Percentiles rank a stretch among this genome's conserved stretches.
These are phyloP conservation scores for Montipora capitata DNA, from an alignment of 92 coral and sea anemone genomes.

Conservation along the genomic window DNA sequence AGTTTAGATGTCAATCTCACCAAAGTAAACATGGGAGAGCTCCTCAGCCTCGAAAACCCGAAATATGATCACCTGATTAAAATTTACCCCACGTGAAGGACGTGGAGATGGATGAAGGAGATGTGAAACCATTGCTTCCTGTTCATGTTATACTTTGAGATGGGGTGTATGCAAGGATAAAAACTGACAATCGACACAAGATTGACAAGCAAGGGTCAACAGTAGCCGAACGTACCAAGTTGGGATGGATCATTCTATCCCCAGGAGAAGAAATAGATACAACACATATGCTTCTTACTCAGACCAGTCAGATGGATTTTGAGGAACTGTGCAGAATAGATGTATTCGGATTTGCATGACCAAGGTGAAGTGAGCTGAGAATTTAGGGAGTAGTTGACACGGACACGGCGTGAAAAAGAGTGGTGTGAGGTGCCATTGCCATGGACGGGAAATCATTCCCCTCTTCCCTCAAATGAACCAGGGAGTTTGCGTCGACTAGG, in stretches of 20 bases:
- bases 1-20: not conserved
- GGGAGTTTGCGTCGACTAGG: constrained; percentile 56
- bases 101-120: not conserved
- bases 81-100: constrained; percentile 15
- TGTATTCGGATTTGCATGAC: constrained; percentile 54
- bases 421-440: constrained; percentile 38
- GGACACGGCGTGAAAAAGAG: constrained; percentile 11
- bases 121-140: not conserved
- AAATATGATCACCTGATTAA: constrained; percentile 40
- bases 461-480: constrained; percentile 44
- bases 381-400: constrained; percentile 44
- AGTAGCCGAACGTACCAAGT: not conserved
- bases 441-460: constrained; percentile 68
- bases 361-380: constrained; percentile 38
- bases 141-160: constrained; percentile 50
- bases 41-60: constrained; percentile 34
- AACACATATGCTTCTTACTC: constrained; percentile 34
- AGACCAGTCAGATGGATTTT: constrained; percentile 52
- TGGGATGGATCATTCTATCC: constrained; percentile 55
- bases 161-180: constrained; percentile 35
- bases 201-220: not conserved
- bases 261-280: constrained; percentile 46
- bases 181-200: constrained; percentile 18
- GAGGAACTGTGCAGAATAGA: constrained; percentile 37
- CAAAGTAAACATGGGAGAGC: constrained; percentile 4